These are phyloP conservation scores for Hepsetus odoe DNA, from an alignment of 2,113 vertebrate species.

Conservation along the genomic window DNA sequence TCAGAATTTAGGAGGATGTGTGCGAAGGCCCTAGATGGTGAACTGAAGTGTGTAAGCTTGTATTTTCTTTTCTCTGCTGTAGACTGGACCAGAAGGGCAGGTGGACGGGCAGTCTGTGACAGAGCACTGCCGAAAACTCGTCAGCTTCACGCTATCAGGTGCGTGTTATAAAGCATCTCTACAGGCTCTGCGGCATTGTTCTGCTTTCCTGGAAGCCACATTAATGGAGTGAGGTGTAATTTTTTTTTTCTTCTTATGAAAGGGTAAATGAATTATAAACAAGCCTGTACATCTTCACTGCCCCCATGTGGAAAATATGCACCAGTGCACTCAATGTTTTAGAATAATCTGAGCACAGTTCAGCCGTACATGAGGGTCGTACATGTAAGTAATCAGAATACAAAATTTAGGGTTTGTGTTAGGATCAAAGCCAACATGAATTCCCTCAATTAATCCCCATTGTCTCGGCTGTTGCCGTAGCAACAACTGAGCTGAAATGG, in stretches of 20 bases:
- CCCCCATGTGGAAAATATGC: slow-evolving; percentile 38
- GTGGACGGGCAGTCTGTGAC: slow-evolving; percentile 81
- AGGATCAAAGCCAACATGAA: no score
- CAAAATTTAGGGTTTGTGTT: no score
- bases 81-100: slow-evolving; percentile 82
- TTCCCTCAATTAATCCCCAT: no score
- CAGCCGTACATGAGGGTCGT: no score
- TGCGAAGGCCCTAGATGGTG: background rate
- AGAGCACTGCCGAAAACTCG: slow-evolving; percentile 86
- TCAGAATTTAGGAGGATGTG: no score
- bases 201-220: background rate
- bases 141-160: slow-evolving; percentile 96
- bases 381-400: no score
- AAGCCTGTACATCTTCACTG: background rate
- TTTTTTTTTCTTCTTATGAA: no score
- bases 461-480: no score
- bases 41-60: background rate
- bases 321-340: slow-evolving; percentile 6
- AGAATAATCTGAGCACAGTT: no score
- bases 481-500: no score
- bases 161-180: slow-evolving; percentile 39
- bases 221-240: background rate
- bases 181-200: background rate
- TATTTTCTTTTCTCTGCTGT: slow-evolving; percentile 39
- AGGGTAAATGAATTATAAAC: background rate